Percentiles rank a stretch among this genome's conserved stretches.
phyloP scores from a whole-genome alignment of 2,888 invertebrate species.

The Chrysolina haemoptera region DNA sequence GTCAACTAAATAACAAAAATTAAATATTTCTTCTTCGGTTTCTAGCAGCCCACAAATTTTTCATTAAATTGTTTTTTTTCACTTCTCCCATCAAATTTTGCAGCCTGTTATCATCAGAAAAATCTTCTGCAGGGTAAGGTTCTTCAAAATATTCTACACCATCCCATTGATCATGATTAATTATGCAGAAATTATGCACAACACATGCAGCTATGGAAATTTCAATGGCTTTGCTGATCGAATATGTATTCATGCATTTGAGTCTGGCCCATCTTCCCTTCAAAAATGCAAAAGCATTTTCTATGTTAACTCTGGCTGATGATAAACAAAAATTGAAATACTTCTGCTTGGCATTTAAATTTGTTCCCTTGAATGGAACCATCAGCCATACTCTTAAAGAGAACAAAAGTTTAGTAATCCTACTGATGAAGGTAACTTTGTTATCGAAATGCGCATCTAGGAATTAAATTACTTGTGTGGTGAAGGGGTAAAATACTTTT shows the following conservation, averaged over 20 bases:
- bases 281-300: slow-evolving; percentile 8
- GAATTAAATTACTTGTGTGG: too few relatives aligned
- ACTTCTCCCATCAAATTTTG: slow-evolving; percentile 6
- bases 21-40: not conserved
- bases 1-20: slow-evolving; percentile 1
- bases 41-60: slow-evolving; percentile 2
- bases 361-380: slow-evolving; percentile 8
- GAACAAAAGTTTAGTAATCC: too few relatives aligned
- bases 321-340: slow-evolving; percentile 11
- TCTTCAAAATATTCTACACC: slow-evolving; percentile 3
- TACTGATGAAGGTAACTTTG: too few relatives aligned
- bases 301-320: slow-evolving; percentile 11
- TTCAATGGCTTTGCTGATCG: slow-evolving; percentile 4
- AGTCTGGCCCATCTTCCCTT: slow-evolving; percentile 11
- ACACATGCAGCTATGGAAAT: slow-evolving; percentile 5
- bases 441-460: too few relatives aligned
- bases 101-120: slow-evolving; percentile 7
- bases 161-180: not conserved
- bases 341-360: slow-evolving; percentile 11
- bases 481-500: too few relatives aligned
- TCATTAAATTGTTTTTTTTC: not conserved
- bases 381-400: slow-evolving; percentile 11
- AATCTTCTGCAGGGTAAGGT: slow-evolving; percentile 9
- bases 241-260: slow-evolving; percentile 6
- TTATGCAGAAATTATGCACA: not conserved